Evolutionary conservation across 35 echinoderm and acorn worm species (phyloP).

Genomic region (Stichopus chloronotus): DNA sequence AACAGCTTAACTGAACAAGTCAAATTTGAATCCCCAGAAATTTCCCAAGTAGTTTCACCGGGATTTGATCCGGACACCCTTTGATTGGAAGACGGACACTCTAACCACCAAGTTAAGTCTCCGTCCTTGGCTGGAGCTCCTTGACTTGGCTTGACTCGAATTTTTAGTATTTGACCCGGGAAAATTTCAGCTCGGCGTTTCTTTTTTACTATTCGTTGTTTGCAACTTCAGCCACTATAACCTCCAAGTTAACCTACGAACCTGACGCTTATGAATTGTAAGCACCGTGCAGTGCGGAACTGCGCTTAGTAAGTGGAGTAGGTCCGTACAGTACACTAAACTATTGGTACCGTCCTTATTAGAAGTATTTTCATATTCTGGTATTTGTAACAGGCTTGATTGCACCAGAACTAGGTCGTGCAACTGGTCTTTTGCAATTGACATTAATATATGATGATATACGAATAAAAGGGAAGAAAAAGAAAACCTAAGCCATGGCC

Average conservation of each 20-base stretch:
- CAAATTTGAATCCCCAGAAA: no score
- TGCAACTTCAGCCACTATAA: neutral
- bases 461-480: neutral
- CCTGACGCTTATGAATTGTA: neutral
- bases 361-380: neutral
- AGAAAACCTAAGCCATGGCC: neutral
- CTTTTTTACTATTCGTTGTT: neutral
- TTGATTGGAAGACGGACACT: no score
- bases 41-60: no score
- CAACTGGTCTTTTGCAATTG: neutral
- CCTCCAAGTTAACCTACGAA: neutral
- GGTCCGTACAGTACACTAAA: neutral
- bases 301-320: neutral
- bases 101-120: no score
- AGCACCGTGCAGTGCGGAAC: neutral
- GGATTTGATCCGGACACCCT: no score
- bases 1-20: no score
- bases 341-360: neutral
- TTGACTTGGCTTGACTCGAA: conserved; percentile 4
- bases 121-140: no score
- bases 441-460: neutral
- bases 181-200: neutral
- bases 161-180: neutral
- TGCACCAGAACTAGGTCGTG: neutral
- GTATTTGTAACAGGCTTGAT: neutral